phyloP scores from a whole-genome alignment of 2,888 invertebrate species.

The Harmothoe impar region DNA sequence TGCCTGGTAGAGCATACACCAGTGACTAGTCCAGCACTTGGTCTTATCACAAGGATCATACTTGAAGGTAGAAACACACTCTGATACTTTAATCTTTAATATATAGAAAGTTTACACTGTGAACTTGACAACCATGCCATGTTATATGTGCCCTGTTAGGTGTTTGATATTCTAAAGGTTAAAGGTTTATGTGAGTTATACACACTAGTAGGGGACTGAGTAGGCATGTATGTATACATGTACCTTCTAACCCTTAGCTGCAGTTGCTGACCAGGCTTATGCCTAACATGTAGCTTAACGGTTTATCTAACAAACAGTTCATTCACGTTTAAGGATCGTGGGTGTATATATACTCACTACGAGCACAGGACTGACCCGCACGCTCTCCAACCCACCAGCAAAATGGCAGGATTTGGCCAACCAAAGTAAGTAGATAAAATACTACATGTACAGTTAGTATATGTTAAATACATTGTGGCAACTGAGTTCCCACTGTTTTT shows the following conservation, averaged over 20 bases:
- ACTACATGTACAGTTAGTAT: background rate
- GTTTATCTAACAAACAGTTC: background rate
- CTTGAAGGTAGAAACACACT: background rate
- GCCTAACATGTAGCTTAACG: background rate
- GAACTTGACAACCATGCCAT: background rate
- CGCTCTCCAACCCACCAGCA: background rate
- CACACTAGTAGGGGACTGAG: background rate
- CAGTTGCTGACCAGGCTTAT: background rate
- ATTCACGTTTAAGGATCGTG: slow-evolving; percentile 8
- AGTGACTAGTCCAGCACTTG: background rate
- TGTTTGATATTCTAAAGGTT: background rate
- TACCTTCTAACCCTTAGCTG: background rate
- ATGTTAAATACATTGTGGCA: background rate
- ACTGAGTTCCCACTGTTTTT: background rate
- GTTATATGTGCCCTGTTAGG: background rate
- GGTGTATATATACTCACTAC: background rate
- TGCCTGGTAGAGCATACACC: background rate
- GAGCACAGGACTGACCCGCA: background rate
- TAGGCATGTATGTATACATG: background rate
- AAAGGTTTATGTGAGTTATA: background rate
- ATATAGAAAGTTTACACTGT: background rate
- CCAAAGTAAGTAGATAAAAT: background rate
- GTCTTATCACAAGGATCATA: background rate
- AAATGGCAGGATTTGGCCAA: background rate
- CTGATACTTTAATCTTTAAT: background rate